A percentile compares a stretch with the other conserved stretches of the same genome.
phyloP scores from a whole-genome alignment of 1,140 invertebrate species.

The Maconellicoccus hirsutus region DNA sequence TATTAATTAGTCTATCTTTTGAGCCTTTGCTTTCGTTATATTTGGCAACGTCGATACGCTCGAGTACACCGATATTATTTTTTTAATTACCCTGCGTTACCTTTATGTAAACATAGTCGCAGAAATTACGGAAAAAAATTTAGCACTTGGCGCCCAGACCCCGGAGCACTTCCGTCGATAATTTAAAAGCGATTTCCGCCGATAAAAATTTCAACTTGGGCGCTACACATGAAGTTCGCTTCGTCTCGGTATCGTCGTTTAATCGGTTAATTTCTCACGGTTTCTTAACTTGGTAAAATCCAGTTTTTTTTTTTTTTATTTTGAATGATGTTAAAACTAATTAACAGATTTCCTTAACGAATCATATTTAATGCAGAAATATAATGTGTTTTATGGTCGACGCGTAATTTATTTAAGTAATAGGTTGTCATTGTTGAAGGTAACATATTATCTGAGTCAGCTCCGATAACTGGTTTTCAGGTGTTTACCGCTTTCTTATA shows the following conservation, averaged over 20 bases:
- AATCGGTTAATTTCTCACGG: slow-evolving; percentile 14
- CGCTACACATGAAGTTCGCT: not conserved
- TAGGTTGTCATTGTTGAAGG: slow-evolving; percentile 14
- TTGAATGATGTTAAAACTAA: slow-evolving; percentile 19
- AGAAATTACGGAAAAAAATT: too few relatives aligned
- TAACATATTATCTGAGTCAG: slow-evolving; percentile 18
- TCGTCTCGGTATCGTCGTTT: not conserved
- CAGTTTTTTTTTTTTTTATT: not conserved
- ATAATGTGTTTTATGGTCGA: slow-evolving; percentile 19
- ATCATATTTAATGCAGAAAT: slow-evolving; percentile 17
- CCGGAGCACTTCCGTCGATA: slow-evolving; percentile 1
- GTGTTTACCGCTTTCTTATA: slow-evolving; percentile 1
- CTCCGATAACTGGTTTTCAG: slow-evolving; percentile 14
- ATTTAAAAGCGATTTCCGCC: slow-evolving; percentile 15
- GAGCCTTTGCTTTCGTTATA: too few relatives aligned
- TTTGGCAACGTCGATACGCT: too few relatives aligned
- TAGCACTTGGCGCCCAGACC: too few relatives aligned
- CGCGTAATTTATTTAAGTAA: slow-evolving; percentile 22
- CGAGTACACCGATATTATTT: too few relatives aligned
- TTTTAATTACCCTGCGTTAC: too few relatives aligned
- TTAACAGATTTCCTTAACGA: slow-evolving; percentile 19
- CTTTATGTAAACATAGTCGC: too few relatives aligned
- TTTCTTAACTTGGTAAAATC: slow-evolving; percentile 10
- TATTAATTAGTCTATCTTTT: too few relatives aligned
- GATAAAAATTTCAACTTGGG: slow-evolving; percentile 2